Evolutionary conservation across 2,888 invertebrate species (phyloP).

Genomic region (Cosmia trapezina): DNA sequence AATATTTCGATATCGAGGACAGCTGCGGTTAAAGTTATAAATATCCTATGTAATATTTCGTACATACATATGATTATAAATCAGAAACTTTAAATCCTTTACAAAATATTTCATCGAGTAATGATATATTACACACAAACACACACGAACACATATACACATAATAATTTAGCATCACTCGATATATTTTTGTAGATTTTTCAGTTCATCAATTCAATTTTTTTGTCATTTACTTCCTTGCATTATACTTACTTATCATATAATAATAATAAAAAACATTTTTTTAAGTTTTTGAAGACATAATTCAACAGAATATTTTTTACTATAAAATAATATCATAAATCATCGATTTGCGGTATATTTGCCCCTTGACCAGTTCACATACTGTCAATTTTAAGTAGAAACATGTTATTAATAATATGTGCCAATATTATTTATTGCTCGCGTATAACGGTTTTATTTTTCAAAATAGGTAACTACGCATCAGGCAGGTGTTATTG

Average conservation of each 20-base stretch:
- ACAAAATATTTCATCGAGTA: constrained; percentile 6
- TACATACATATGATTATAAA: not conserved
- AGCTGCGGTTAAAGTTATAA: constrained; percentile 25
- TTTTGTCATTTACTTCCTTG: not conserved
- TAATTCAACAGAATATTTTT: not conserved
- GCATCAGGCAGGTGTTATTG: constrained; percentile 8
- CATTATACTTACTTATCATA: not conserved
- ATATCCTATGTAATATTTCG: not conserved
- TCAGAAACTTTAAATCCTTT: constrained; percentile 27
- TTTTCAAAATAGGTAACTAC: constrained; percentile 10
- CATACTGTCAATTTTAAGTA: not conserved
- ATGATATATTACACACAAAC: not conserved
- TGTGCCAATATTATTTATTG: constrained; percentile 30
- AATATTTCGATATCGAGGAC: constrained; percentile 45
- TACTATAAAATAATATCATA: not conserved
- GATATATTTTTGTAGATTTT: not conserved
- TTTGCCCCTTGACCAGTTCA: constrained; percentile 16
- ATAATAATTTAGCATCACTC: not conserved
- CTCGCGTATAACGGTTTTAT: constrained; percentile 7
- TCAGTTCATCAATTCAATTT: not conserved
- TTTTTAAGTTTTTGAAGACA: no score
- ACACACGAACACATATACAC: not conserved
- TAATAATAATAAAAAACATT: not conserved
- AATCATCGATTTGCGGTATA: constrained; percentile 21
- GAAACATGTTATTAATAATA: constrained; percentile 9